Evolutionary conservation across 2,888 invertebrate species (phyloP), one percentile per base, ranked within the genome.

Genomic region (Epiblema foenella): DNA sequence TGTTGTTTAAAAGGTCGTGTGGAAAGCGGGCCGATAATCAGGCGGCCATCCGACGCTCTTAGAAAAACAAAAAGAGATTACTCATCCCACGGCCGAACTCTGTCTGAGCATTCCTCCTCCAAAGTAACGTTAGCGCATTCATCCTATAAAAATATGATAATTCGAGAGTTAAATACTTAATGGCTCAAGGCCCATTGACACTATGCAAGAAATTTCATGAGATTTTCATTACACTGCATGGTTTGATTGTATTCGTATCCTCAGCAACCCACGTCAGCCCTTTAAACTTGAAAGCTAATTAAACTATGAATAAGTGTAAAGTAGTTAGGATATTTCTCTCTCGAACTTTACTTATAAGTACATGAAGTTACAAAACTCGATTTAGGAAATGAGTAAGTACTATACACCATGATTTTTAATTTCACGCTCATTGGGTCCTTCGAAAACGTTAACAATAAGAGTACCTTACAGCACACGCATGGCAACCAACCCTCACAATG

Each of bases 31-130:
- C 84, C 85, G 89, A 90, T 91, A 88, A 91, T 90, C 89, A 86
- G 77, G 74, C 78, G 79, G 79, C 46, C 73, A 81, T 83, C 81
- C 82, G 79, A 81, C 83, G 83, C 86, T 88, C 87, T 89, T 83
- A 89, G 88, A 92, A 93, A 92, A 93, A 93, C 91, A 93, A 92
- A 71, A 91, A 90, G 92, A 91, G 90, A 92, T 93, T 92, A 93
- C 90, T 93, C 91, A 93, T 92, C 89, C 90, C 83, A 82, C 83
- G 81, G 86, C 87, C 92, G 88, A 91, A 92, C 90, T 93, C 91
- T 91, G 90, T 91, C 90, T 86, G 84, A 89, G 89, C 88, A 90
- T 89, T 90, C 89, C 88, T 88, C 83, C 85, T 87, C 83, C 82
- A 81, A 67, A 72, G 90, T 90, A 91, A 75, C 82, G 92, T 86